Evolutionary conservation across 2,797 vertebrate species (phyloP).

Genomic region (Halcyon badia): DNA sequence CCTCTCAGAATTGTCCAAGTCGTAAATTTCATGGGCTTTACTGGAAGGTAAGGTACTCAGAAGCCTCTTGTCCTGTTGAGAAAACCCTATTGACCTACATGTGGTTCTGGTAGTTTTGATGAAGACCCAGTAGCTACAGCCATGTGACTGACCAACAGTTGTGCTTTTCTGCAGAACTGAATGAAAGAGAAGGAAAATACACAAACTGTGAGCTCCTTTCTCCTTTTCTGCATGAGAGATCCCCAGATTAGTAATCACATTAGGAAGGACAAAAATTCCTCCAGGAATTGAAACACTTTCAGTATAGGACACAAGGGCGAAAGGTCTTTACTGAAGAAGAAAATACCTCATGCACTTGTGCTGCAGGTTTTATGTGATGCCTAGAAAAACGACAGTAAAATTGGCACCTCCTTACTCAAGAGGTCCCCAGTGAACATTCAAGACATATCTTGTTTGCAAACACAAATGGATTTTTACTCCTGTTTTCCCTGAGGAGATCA

Average conservation of each 20-base stretch:
- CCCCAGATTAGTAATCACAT: conserved; percentile 45
- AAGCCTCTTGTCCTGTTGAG: background rate
- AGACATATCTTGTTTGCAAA: conserved; percentile 76
- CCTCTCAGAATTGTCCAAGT: background rate
- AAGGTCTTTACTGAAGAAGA: conserved; percentile 60
- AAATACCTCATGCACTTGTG: conserved; percentile 45
- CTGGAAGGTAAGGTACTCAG: background rate
- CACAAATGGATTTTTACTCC: conserved; percentile 76
- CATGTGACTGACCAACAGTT: background rate
- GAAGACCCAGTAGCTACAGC: background rate
- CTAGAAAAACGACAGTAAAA: conserved; percentile 63
- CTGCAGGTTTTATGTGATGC: conserved; percentile 51
- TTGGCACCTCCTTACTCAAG: conserved; percentile 69
- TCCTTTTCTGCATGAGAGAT: conserved; percentile 23
- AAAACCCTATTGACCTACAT: background rate
- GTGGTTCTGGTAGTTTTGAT: background rate
- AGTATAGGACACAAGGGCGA: conserved; percentile 40
- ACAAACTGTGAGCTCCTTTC: background rate
- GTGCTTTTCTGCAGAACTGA: background rate
- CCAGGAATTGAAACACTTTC: conserved; percentile 29
- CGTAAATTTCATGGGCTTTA: background rate
- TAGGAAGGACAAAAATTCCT: conserved; percentile 59
- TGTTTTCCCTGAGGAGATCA: conserved; percentile 62
- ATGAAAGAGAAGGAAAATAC: background rate
- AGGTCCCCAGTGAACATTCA: conserved; percentile 69